Evolutionary conservation across 2,797 vertebrate genomes (phyloP).

Genomic region (Labroides dimidiatus): DNA sequence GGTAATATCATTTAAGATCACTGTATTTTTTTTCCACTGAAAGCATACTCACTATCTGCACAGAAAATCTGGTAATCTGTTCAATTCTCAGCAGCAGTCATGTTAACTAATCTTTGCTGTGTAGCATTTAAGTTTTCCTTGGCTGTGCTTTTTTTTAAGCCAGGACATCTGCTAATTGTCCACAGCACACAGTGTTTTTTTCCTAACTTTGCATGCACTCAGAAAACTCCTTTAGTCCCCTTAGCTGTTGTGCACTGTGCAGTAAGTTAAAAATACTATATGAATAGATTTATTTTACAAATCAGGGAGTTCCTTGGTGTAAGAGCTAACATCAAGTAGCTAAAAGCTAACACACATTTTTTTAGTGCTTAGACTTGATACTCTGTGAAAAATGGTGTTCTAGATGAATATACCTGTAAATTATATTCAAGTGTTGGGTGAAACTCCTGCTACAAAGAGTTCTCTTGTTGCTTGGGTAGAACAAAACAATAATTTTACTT

Average conservation of each 20-base stretch:
- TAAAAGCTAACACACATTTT: no score
- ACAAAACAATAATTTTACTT: no score
- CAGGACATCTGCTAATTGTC: slow-evolving; percentile 40
- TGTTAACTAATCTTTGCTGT: slow-evolving; percentile 46
- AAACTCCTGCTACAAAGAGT: neutral
- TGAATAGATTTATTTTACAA: neutral
- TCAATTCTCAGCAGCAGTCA: slow-evolving; percentile 18
- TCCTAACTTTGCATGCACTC: slow-evolving; percentile 22
- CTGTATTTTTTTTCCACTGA: slow-evolving; percentile 28
- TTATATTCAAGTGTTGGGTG: neutral
- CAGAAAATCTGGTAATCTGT: slow-evolving; percentile 33
- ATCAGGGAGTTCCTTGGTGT: no score
- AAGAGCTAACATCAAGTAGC: no score
- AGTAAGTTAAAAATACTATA: neutral
- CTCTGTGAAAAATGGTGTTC: no score
- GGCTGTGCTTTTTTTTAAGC: slow-evolving; percentile 55
- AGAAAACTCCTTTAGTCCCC: slow-evolving; percentile 1
- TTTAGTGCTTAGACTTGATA: no score
- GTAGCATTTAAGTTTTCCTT: slow-evolving; percentile 47
- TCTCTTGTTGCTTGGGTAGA: no score
- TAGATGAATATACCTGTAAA: neutral
- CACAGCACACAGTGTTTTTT: slow-evolving; percentile 25
- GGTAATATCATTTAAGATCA: slow-evolving; percentile 24
- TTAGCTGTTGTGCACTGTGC: neutral
- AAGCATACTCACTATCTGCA: slow-evolving; percentile 25